A percentile compares a stretch with the other conserved stretches of the same genome.
Conservation (phyloP, 2,113 vertebrate species). For the Apodemus speciosus region DNA sequence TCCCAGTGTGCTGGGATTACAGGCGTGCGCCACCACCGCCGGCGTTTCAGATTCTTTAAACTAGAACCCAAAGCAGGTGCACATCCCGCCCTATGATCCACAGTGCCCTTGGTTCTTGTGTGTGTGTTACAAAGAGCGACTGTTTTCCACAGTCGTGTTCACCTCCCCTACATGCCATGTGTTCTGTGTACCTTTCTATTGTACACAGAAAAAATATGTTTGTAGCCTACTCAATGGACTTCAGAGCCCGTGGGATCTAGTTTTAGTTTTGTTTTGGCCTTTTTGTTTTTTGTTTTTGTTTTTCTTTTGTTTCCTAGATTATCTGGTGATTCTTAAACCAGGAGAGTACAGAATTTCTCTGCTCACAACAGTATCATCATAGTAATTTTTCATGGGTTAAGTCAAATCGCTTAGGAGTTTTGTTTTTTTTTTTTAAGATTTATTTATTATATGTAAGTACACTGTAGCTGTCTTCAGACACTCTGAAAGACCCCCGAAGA, state of each 20-base stretch:
- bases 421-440: too few species aligned
- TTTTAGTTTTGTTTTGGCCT: not conserved
- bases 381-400: slow-evolving; percentile 6
- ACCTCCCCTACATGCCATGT: not conserved
- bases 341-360: not conserved
- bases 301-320: not conserved
- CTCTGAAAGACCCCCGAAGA: too few species aligned
- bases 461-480: too few species aligned
- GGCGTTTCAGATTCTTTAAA: slow-evolving; percentile 47
- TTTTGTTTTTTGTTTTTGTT: not conserved
- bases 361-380: not conserved
- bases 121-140: not conserved
- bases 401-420: slow-evolving; percentile 5
- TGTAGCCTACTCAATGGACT: slow-evolving; percentile 15
- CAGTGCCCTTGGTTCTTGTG: not conserved
- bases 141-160: not conserved
- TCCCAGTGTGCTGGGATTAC: too few species aligned
- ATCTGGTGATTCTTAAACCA: not conserved
- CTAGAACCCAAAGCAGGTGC: slow-evolving; percentile 4
- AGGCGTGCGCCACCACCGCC: too few species aligned
- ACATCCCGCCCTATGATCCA: slow-evolving; percentile 29
- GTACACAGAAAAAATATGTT: slow-evolving; percentile 7
- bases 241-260: not conserved
- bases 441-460: too few species aligned
- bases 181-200: slow-evolving; percentile 21